Base-by-base conservation (phyloP, 2,888 invertebrate genomes). In the Chrysodeixis includens region DNA sequence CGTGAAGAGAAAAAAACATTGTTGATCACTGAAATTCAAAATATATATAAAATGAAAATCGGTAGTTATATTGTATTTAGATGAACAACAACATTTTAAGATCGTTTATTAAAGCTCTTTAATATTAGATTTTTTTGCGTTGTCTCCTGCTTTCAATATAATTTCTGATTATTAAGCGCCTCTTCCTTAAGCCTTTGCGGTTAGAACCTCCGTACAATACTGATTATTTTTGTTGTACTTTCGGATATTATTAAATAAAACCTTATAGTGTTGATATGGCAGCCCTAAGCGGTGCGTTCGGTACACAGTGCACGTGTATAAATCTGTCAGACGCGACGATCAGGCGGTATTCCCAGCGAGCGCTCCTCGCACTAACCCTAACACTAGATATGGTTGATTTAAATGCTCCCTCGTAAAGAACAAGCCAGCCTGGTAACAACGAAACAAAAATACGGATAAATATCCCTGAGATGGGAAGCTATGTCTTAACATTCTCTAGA, bases 281-380 rank as follows among this genome's bases (percentile, higher is more conserved):
- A 54, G 9, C 54, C 54, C 54, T 54, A 30, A n/a, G 22, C 6
- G 18, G 54, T 49, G 46, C 46, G 54, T 54, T 54, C 54, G 30
- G 54, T 16, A 54, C 54, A 54, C 46, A 49, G 46, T 20, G 30
- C 55, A 16, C 55, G 35, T 40, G 35, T 56, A 56, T 56, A 56
- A 56, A 56, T 56, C 55, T 56, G 55, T 56, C 55, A 35, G 54
- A 32, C 12, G 55, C 35, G 55, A 56, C 55, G 35, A 56, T 56
- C 55, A 30, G 55, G 16, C 55, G 55, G 55, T 35, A 56, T 56
- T 56, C 55, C 32, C 55, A 26, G 32, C 54, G 46, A 49, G 46
- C 46, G 46, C 20, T 49, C 46, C 46, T 49, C 46, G 46, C 46
- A 49, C 18, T 49, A 49, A 49, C 46, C 46, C 46, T 49, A 18